Evolutionary conservation across 2,888 invertebrate species (phyloP).

Genomic region (Synergus itoensis): DNA sequence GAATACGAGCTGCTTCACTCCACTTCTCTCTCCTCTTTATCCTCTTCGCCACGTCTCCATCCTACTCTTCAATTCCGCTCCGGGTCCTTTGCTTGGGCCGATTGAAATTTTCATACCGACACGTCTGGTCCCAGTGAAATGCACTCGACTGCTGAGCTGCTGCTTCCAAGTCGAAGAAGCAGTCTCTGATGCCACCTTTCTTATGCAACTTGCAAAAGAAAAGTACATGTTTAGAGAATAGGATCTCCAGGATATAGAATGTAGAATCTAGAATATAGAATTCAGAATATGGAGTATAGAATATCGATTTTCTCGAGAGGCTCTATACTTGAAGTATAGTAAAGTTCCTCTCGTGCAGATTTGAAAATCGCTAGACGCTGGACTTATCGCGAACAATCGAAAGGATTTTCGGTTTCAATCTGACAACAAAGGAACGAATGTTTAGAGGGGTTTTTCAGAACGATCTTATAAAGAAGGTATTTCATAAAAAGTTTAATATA

Average conservation of each 20-base stretch:
- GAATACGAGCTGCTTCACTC: slow-evolving; percentile 25
- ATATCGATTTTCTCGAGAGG: slow-evolving; percentile 31
- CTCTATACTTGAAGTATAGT: slow-evolving; percentile 11
- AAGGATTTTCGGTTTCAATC: slow-evolving; percentile 9
- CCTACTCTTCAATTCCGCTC: slow-evolving; percentile 43
- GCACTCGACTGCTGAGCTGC: slow-evolving; percentile 39
- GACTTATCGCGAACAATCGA: slow-evolving; percentile 28
- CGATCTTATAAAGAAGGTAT: background rate
- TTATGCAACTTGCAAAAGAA: slow-evolving; percentile 25
- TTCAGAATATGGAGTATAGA: background rate
- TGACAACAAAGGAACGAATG: slow-evolving; percentile 23
- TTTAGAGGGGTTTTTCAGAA: slow-evolving; percentile 1
- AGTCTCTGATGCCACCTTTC: slow-evolving; percentile 12
- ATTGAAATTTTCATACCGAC: slow-evolving; percentile 74
- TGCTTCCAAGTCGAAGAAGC: background rate
- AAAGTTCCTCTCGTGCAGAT: slow-evolving; percentile 6
- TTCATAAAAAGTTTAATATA: background rate
- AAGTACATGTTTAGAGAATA: background rate
- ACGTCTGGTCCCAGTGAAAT: slow-evolving; percentile 66
- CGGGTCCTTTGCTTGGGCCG: slow-evolving; percentile 53
- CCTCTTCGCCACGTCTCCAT: slow-evolving; percentile 44
- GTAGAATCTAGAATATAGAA: too few relatives aligned
- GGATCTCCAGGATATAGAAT: slow-evolving; percentile 12
- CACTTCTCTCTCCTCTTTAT: slow-evolving; percentile 44
- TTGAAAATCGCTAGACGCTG: slow-evolving; percentile 24